Evolutionary conservation across 2,113 vertebrate genomes (phyloP).

Genomic region (Meleagris gallopavo): DNA sequence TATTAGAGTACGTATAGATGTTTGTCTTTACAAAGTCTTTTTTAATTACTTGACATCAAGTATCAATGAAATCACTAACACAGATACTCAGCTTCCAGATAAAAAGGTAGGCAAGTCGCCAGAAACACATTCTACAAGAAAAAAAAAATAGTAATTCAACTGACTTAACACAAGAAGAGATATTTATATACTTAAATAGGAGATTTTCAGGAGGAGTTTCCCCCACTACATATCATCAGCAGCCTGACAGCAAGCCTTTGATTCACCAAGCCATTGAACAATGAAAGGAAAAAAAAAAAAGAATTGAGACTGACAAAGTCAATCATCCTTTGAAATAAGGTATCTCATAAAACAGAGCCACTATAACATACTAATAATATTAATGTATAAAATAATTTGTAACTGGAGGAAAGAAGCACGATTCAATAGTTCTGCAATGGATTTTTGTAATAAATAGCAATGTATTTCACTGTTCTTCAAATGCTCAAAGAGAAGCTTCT

Average conservation of each 20-base stretch:
- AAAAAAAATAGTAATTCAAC: not conserved
- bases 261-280: not conserved
- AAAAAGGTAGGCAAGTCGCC: not conserved
- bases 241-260: not conserved
- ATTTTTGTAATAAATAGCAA: not conserved
- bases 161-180: not conserved
- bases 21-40: slow-evolving; percentile 20
- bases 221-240: not conserved
- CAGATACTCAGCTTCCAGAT: not conserved
- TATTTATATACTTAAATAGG: not conserved
- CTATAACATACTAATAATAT: not conserved
- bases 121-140: not conserved
- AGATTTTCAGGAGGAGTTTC: not conserved
- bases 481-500: not conserved
- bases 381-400: not conserved
- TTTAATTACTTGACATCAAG: not conserved
- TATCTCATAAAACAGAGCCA: not conserved
- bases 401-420: not conserved
- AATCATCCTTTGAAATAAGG: not conserved
- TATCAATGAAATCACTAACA: not conserved
- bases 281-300: not conserved
- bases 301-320: not conserved
- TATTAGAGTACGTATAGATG: not conserved
- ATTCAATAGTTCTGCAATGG: not conserved
- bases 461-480: not conserved